These are phyloP conservation scores for Molanna angustata DNA, from an alignment of 2,888 invertebrate genomes.

Conservation along the genomic window DNA sequence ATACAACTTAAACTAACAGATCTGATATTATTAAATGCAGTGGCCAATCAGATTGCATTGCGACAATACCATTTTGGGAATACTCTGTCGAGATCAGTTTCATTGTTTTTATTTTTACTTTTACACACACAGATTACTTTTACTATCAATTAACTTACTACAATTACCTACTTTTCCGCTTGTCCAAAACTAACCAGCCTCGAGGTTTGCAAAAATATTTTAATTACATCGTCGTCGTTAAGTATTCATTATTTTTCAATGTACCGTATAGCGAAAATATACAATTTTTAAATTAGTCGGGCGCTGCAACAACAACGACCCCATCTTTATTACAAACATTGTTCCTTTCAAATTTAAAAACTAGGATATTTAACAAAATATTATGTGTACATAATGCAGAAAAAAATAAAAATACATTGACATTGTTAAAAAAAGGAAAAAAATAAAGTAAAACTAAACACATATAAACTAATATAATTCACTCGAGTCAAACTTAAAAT, in stretches of 20 bases:
- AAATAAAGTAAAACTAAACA: conserved; percentile 4
- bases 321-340: conserved; percentile 15
- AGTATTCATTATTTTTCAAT: not conserved
- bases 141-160: not conserved
- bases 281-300: conserved; percentile 14
- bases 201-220: conserved; percentile 7
- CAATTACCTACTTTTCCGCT: not conserved
- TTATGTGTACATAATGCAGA: too few relatives aligned
- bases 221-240: not conserved
- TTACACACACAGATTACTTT: not conserved
- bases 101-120: too few relatives aligned
- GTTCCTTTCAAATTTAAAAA: conserved; percentile 8
- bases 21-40: conserved; percentile 29
- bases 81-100: not conserved
- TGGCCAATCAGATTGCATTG: conserved; percentile 3
- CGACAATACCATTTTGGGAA: not conserved
- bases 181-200: conserved; percentile 3
- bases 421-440: not conserved
- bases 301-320: conserved; percentile 10
- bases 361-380: too few relatives aligned
- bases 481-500: conserved; percentile 25
- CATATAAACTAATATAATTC: conserved; percentile 5
- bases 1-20: conserved; percentile 28
- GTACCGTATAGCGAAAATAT: conserved; percentile 12
- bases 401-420: not conserved